Conservation (phyloP, 1,140 invertebrate species). For the Drosophila funebris region DNA sequence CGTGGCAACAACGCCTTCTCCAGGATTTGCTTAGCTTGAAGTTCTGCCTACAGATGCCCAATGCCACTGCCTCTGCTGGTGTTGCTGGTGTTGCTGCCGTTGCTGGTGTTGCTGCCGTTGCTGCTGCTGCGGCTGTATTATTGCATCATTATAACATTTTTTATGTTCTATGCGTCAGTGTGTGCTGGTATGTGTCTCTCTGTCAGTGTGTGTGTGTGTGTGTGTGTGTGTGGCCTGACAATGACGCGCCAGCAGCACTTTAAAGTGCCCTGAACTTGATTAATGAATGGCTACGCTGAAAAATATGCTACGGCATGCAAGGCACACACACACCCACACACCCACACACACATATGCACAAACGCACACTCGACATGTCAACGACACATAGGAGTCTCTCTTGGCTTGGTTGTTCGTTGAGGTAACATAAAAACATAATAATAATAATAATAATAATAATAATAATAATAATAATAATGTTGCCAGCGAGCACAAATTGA, state of each 20-base stretch:
- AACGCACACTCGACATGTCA: slow-evolving; percentile 58
- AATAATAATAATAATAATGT: slow-evolving; percentile 42
- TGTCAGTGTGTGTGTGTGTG: neutral
- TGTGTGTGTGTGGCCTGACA: slow-evolving; percentile 23
- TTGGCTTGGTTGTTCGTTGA: neutral
- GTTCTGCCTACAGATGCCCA: slow-evolving; percentile 14
- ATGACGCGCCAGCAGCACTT: slow-evolving; percentile 54
- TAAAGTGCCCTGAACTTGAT: slow-evolving; percentile 79
- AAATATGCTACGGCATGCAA: slow-evolving; percentile 65
- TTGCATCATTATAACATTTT: slow-evolving; percentile 77
- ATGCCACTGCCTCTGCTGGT: neutral
- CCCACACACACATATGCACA: slow-evolving; percentile 1
- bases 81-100: neutral
- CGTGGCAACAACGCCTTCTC: slow-evolving; percentile 41
- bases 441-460: slow-evolving; percentile 9
- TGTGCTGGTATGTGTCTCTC: slow-evolving; percentile 3
- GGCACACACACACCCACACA: slow-evolving; percentile 24
- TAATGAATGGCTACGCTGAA: slow-evolving; percentile 73
- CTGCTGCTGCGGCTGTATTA: slow-evolving; percentile 68
- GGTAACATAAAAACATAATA: slow-evolving; percentile 17
- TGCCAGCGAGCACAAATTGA: slow-evolving; percentile 57
- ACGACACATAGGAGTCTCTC: slow-evolving; percentile 45
- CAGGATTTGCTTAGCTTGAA: slow-evolving; percentile 51
- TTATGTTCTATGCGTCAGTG: slow-evolving; percentile 17
- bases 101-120: slow-evolving; percentile 48